phyloP scores from a whole-genome alignment of 2,797 vertebrate genomes.

The Artibeus jamaicensis region DNA sequence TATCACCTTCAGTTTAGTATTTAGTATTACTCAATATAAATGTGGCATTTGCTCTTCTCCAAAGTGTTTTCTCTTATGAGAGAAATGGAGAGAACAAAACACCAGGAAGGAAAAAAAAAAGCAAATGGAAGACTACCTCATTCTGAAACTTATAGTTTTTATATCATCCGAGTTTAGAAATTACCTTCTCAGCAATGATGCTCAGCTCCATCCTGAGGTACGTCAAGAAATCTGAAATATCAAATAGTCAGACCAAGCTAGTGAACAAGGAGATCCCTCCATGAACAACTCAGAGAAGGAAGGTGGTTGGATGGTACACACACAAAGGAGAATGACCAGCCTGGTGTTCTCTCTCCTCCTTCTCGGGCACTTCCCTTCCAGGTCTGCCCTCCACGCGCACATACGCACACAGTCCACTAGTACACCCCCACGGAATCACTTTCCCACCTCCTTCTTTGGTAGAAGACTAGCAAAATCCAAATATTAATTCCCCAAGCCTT shows the following conservation, averaged over 20 bases:
- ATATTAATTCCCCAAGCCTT: conserved; percentile 66
- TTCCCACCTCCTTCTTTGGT: conserved; percentile 10
- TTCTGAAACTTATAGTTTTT: neutral
- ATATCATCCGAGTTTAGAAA: neutral
- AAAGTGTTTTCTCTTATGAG: neutral
- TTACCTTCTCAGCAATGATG: conserved; percentile 67
- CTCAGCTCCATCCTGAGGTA: neutral
- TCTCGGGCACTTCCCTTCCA: neutral
- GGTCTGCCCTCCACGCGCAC: neutral
- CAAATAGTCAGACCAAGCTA: conserved; percentile 60
- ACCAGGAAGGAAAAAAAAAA: neutral
- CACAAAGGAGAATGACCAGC: neutral
- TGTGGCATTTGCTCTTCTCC: neutral
- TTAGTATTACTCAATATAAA: neutral
- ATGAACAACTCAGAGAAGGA: conserved; percentile 48
- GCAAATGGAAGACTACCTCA: neutral
- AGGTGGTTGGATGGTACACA: neutral
- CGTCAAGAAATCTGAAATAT: conserved; percentile 22
- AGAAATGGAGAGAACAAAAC: neutral
- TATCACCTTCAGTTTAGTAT: neutral
- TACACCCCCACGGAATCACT: neutral
- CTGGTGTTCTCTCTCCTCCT: neutral
- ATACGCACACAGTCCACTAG: neutral
- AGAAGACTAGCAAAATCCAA: conserved; percentile 55
- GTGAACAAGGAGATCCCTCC: conserved; percentile 40